These are phyloP conservation scores for Phalloptychus januarius DNA, from an alignment of 2,797 vertebrate species.

Conservation along the genomic window DNA sequence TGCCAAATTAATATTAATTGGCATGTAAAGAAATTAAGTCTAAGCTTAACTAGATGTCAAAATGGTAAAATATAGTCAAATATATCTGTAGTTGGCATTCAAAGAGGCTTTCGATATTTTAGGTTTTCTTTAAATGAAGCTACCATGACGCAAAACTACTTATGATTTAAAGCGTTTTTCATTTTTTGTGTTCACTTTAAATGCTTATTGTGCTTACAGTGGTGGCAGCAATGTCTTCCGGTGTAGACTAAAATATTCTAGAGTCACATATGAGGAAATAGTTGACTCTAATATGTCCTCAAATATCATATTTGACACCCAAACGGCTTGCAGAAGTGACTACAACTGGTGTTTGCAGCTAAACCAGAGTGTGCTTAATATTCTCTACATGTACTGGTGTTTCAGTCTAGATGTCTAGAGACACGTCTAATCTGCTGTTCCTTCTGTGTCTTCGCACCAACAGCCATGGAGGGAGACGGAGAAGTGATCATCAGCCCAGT, in stretches of 20 bases:
- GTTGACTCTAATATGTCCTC: not conserved
- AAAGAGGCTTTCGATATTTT: not conserved
- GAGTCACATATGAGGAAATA: not conserved
- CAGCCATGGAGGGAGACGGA: slow-evolving; percentile 93
- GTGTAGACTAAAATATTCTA: not conserved
- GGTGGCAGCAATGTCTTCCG: not conserved
- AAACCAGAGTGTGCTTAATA: not conserved
- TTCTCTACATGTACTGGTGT: not conserved
- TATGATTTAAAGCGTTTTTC: not conserved
- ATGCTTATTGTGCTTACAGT: not conserved
- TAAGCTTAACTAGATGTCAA: not conserved
- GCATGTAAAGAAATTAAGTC: not conserved
- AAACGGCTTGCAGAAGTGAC: not conserved
- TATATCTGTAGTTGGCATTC: not conserved
- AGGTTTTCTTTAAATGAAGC: not conserved
- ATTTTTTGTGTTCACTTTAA: not conserved
- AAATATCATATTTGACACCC: not conserved
- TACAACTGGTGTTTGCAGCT: not conserved
- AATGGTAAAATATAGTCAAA: not conserved
- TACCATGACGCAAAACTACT: not conserved
- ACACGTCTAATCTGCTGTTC: slow-evolving; percentile 1
- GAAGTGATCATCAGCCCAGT: slow-evolving; percentile 93
- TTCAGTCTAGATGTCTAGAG: not conserved
- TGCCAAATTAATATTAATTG: not conserved
- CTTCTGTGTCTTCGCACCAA: not conserved